A percentile compares a stretch with the other conserved stretches of the same genome.
Conservation (phyloP, 2,113 vertebrate species). For the Coryphaenoides rupestris region DNA sequence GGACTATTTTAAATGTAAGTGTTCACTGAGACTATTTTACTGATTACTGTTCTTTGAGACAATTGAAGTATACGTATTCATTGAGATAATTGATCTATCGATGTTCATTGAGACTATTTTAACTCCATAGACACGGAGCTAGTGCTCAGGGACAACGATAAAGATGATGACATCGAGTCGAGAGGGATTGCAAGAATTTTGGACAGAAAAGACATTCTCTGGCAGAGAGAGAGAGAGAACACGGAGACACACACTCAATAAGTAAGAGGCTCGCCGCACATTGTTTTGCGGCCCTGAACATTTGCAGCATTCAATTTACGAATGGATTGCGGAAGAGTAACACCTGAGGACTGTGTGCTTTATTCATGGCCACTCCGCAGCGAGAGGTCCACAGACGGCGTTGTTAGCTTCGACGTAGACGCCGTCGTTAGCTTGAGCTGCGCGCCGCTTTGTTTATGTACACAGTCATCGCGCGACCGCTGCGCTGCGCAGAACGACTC, state of each 20-base stretch:
- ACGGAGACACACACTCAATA: conserved; percentile 31
- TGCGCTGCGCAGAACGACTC: neutral
- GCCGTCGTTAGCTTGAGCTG: neutral
- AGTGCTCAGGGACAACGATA: conserved; percentile 17
- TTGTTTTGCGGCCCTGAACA: neutral
- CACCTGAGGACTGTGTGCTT: too few species aligned
- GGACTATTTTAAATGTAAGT: too few species aligned
- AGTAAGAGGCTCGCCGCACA: conserved; percentile 17
- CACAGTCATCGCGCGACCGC: neutral
- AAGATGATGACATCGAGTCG: conserved; percentile 46
- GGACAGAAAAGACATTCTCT: too few species aligned
- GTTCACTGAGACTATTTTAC: too few species aligned
- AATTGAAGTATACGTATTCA: too few species aligned
- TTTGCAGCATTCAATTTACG: conserved; percentile 3
- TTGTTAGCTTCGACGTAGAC: too few species aligned
- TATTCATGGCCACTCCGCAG: too few species aligned
- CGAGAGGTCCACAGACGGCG: too few species aligned
- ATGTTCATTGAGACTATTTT: too few species aligned
- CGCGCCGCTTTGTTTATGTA: neutral
- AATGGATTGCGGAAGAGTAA: too few species aligned
- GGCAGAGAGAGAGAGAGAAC: conserved; percentile 59
- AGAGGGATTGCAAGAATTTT: conserved; percentile 26
- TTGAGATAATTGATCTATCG: too few species aligned
- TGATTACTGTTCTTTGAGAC: too few species aligned
- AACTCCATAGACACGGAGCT: conserved; percentile 3